phyloP scores from a whole-genome alignment of 2,888 invertebrate species.

The Ectemnius continuus region DNA sequence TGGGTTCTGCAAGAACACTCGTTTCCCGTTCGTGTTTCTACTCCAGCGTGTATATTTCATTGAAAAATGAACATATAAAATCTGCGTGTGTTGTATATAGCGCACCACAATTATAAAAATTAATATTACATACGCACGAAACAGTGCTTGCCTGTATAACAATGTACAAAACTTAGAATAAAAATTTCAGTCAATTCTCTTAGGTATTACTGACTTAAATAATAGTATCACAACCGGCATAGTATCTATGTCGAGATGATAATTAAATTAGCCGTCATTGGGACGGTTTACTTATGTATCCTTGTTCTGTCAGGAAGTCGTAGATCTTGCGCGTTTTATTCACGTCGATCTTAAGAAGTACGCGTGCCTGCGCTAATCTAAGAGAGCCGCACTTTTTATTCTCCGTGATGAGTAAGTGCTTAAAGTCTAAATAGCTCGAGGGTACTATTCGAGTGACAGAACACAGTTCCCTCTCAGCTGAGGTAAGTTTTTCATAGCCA shows the following conservation, averaged over 20 bases:
- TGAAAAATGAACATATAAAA: not conserved
- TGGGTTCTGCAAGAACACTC: too few species aligned
- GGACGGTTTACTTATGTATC: constrained; percentile 83
- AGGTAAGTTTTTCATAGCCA: constrained; percentile 86
- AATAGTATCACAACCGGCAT: constrained; percentile 41
- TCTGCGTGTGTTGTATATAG: not conserved
- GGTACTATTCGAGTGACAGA: constrained; percentile 87
- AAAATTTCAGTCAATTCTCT: constrained; percentile 19
- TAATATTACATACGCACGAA: not conserved
- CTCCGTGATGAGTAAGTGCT: constrained; percentile 86
- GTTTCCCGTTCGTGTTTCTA: too few species aligned
- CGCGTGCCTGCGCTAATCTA: constrained; percentile 89
- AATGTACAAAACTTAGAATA: constrained; percentile 17
- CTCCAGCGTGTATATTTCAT: too few species aligned
- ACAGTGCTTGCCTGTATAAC: not conserved
- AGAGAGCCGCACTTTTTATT: constrained; percentile 87
- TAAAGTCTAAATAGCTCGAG: constrained; percentile 88
- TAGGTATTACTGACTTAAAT: constrained; percentile 4
- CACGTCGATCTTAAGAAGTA: constrained; percentile 94
- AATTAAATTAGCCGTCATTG: constrained; percentile 26
- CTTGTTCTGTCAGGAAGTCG: constrained; percentile 86
- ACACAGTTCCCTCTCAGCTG: constrained; percentile 87
- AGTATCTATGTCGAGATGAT: not conserved
- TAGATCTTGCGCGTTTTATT: constrained; percentile 94
- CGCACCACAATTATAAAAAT: not conserved